Percentiles rank a stretch among this genome's conserved stretches.
Evolutionary conservation across 2,797 vertebrate genomes (phyloP).

Genomic region (Aulostomus chinensis): DNA sequence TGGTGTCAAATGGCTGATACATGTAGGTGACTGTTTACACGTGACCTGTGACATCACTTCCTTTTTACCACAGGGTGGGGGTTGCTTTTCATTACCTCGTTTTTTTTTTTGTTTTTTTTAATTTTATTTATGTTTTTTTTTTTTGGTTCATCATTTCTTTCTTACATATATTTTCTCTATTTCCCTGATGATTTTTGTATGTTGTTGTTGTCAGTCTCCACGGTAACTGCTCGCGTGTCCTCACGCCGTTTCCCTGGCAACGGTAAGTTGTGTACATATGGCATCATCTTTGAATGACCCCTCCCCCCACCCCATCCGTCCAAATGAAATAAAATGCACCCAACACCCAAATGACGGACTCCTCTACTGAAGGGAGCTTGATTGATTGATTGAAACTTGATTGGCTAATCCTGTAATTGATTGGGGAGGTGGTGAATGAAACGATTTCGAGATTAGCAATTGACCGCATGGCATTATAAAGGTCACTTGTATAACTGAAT

Average conservation of each 20-base stretch:
- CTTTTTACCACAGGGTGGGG: slow-evolving; percentile 70
- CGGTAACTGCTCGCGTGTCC: slow-evolving; percentile 88
- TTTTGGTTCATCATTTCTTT: slow-evolving; percentile 80
- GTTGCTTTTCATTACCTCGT: slow-evolving; percentile 75
- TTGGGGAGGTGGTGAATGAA: slow-evolving; percentile 76
- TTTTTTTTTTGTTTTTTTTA: slow-evolving; percentile 60
- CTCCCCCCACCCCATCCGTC: slow-evolving; percentile 71
- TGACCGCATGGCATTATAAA: slow-evolving; percentile 76
- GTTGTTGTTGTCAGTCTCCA: slow-evolving; percentile 89
- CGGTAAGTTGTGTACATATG: slow-evolving; percentile 89
- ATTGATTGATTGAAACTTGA: slow-evolving; percentile 57
- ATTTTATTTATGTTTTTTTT: slow-evolving; percentile 41
- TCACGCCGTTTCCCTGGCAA: slow-evolving; percentile 86
- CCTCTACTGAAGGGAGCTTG: slow-evolving; percentile 59
- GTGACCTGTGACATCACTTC: slow-evolving; percentile 70
- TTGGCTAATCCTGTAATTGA: slow-evolving; percentile 77
- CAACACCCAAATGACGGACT: slow-evolving; percentile 66
- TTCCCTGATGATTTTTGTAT: slow-evolving; percentile 89
- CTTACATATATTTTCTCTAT: slow-evolving; percentile 85
- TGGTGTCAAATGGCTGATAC: slow-evolving; percentile 55
- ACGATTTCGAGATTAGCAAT: slow-evolving; percentile 71
- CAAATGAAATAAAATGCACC: slow-evolving; percentile 71
- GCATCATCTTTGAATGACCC: slow-evolving; percentile 86
- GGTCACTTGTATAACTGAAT: slow-evolving; percentile 76
- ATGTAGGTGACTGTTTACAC: slow-evolving; percentile 65